A percentile compares a stretch with the other conserved stretches of the same genome.
phyloP scores from a whole-genome alignment of 2,888 invertebrate species.

The Synergus laeviventris region DNA sequence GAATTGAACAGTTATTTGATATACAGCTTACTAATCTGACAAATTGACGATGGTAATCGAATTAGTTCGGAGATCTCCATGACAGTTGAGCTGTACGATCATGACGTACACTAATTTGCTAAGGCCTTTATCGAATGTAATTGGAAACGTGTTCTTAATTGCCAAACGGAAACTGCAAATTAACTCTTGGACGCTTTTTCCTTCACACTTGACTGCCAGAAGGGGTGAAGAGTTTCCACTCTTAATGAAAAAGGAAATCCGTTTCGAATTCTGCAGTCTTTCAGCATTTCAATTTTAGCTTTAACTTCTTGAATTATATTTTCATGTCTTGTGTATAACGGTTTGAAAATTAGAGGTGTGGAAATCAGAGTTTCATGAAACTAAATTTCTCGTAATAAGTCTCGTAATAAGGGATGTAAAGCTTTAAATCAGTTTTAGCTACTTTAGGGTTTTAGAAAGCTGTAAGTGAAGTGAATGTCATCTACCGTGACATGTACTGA shows the following conservation, averaged over 20 bases:
- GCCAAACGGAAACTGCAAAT: constrained; percentile 28
- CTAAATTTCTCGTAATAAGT: not conserved
- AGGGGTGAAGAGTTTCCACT: not conserved
- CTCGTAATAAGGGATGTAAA: too few species aligned
- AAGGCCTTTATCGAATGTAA: constrained; percentile 41
- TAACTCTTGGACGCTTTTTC: constrained; percentile 21
- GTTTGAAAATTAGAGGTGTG: too few species aligned
- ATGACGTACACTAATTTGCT: constrained; percentile 48
- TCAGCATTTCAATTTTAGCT: not conserved
- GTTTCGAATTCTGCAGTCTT: not conserved
- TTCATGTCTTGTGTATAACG: not conserved
- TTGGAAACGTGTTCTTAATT: constrained; percentile 33
- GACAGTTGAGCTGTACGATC: constrained; percentile 51
- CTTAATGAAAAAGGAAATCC: constrained; percentile 17
- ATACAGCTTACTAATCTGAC: constrained; percentile 52
- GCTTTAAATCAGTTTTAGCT: not conserved
- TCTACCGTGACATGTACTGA: not conserved
- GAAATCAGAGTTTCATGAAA: not conserved
- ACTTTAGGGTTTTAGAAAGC: too few species aligned
- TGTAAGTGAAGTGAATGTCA: not conserved
- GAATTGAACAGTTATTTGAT: constrained; percentile 50
- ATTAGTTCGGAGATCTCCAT: constrained; percentile 51
- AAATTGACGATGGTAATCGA: constrained; percentile 57
- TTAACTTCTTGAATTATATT: not conserved
- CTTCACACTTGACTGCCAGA: not conserved